phyloP scores from a whole-genome alignment of 2,797 vertebrate species.

The Centroberyx gerrardi region DNA sequence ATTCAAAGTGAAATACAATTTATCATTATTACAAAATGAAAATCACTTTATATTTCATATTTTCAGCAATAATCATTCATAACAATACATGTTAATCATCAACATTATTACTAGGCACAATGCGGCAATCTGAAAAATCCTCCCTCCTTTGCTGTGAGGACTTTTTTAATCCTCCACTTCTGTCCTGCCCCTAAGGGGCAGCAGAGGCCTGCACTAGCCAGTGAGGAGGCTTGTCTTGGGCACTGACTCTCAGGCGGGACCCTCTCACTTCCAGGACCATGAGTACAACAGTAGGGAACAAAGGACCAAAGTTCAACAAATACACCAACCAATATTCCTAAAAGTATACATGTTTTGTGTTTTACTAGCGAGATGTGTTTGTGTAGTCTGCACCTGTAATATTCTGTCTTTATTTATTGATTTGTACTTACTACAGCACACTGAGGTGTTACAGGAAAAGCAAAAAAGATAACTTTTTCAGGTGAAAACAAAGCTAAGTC shows the following conservation, averaged over 20 bases:
- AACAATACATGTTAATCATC: neutral
- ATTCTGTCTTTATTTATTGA: neutral
- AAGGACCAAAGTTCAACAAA: constrained; percentile 63
- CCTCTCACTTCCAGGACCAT: constrained; percentile 32
- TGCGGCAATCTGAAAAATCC: neutral
- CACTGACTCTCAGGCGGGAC: constrained; percentile 43
- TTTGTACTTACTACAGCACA: constrained; percentile 4
- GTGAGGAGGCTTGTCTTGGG: constrained; percentile 35
- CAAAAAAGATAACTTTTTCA: constrained; percentile 23
- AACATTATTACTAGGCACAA: neutral
- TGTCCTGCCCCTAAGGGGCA: constrained; percentile 82
- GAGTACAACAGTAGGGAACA: constrained; percentile 47
- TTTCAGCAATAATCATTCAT: neutral
- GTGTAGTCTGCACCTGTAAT: neutral
- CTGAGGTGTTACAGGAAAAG: constrained; percentile 16
- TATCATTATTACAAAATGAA: constrained; percentile 5
- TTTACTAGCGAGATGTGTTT: neutral
- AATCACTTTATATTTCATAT: constrained; percentile 13
- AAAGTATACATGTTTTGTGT: neutral
- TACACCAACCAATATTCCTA: constrained; percentile 36
- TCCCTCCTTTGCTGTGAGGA: neutral
- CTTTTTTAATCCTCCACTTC: constrained; percentile 23
- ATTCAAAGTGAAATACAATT: constrained; percentile 15
- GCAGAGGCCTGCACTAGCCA: constrained; percentile 79
- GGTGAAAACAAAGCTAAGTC: constrained; percentile 17